Base-by-base conservation (phyloP, 2,113 vertebrate species). In the Chitala chitala region DNA sequence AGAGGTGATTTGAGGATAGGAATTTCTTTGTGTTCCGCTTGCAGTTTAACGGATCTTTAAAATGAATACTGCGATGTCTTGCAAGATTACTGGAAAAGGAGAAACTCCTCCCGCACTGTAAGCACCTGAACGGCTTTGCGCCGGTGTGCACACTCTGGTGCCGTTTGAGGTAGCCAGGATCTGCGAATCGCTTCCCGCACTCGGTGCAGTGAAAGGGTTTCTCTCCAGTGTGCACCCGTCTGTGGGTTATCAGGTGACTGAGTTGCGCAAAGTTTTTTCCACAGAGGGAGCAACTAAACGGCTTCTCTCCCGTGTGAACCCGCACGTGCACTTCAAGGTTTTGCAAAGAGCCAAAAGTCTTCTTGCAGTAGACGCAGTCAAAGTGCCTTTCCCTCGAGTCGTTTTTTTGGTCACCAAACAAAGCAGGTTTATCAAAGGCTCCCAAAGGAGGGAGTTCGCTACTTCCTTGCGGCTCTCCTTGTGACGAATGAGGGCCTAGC, bases 181-280 rank as follows among this genome's bases (percentile, higher is more conserved):
- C 82, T 51, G 69, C 51, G 56, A 88, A 90, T 0, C 82, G 46
- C 81, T 87, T 90, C 0, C 87, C 86, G 29, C 88, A 89, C 76
- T 79, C 40, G 5, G 33, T 40, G 24, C 74, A 76, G 22, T 69
- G 69, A 48, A 63, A 76, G 5, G 74, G 74, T 71, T 76, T 76
- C 68, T 76, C 74, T 13, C 74, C 74, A 3, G 74, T 76, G 55
- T 76, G 74, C 36, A 76, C 55, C 17, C 74, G 40, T n/a, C 29
- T 56, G 10, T 76, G 75, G 5, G 75, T 63, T 20, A 64, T 59
- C 20, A 76, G 75, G 40, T 76, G 58, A 20, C 88, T 87, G 79
- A 88, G 85, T 82, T 89, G 88, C 26, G 88, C 87, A 80, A 89
- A 89, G 56, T 86, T 61, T 78, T 89, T 89, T 15, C 88, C 88